These are phyloP conservation scores for Arvicanthis niloticus DNA, from an alignment of 2,113 vertebrate species.

Conservation along the genomic window DNA sequence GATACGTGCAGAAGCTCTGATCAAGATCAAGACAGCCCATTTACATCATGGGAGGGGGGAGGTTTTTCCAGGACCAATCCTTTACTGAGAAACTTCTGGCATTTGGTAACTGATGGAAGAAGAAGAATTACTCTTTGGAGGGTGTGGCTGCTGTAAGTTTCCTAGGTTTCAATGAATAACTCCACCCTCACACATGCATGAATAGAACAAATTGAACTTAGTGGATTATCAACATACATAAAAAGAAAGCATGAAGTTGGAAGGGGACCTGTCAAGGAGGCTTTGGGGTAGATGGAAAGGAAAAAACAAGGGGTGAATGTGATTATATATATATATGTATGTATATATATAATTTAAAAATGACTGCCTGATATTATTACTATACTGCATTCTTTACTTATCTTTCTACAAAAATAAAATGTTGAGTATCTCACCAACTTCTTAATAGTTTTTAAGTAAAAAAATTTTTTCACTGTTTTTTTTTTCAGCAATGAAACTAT, in stretches of 20 bases:
- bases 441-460: not conserved
- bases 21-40: not conserved
- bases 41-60: not conserved
- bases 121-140: not conserved
- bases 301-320: not conserved
- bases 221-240: not conserved
- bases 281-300: no score
- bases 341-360: not conserved
- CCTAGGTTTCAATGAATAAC: not conserved
- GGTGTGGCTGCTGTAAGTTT: not conserved
- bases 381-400: not conserved
- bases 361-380: not conserved
- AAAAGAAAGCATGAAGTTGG: not conserved
- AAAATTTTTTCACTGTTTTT: not conserved
- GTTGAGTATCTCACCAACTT: not conserved
- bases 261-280: not conserved
- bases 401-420: conserved; percentile 25
- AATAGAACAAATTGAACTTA: not conserved
- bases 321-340: not conserved
- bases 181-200: not conserved
- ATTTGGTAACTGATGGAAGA: not conserved
- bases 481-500: not conserved
- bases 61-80: not conserved
- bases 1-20: not conserved
- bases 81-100: not conserved